Conservation (phyloP, 2,797 vertebrate species). For the Parambassis ranga region DNA sequence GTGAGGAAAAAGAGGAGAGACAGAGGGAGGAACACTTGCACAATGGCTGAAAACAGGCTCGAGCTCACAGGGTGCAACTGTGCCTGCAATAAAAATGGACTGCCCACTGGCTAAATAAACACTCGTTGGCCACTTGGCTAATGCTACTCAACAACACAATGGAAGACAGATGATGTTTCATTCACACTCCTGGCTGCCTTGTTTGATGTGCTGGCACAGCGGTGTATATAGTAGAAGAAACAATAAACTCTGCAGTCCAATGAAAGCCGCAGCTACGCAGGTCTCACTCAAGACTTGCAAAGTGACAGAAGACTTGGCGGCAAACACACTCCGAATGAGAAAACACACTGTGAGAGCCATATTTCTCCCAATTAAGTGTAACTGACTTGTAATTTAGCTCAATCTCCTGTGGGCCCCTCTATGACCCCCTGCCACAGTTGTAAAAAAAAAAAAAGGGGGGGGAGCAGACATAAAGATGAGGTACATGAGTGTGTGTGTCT, state of each 20-base stretch:
- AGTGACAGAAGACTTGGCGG: conserved; percentile 21
- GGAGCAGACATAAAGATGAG: conserved; percentile 50
- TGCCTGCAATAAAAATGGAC: conserved; percentile 47
- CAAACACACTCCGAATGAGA: conserved; percentile 25
- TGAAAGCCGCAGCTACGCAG: conserved; percentile 28
- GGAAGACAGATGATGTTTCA: conserved; percentile 59
- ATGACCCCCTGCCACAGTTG: conserved; percentile 12
- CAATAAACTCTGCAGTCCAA: conserved; percentile 54
- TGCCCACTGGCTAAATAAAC: conserved; percentile 53
- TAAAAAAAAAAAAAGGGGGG: neutral
- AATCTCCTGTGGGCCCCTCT: conserved; percentile 45
- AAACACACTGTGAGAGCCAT: conserved; percentile 26
- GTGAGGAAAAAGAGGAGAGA: neutral
- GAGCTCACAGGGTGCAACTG: conserved; percentile 50
- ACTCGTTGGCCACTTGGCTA: conserved; percentile 67
- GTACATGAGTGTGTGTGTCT: conserved; percentile 48
- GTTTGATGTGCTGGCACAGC: conserved; percentile 53
- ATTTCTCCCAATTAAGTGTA: conserved; percentile 59
- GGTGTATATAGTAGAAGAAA: conserved; percentile 41
- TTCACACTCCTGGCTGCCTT: conserved; percentile 40
- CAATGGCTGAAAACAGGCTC: conserved; percentile 49
- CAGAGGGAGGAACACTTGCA: conserved; percentile 22
- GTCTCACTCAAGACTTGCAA: conserved; percentile 41
- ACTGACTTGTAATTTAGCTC: conserved; percentile 56
- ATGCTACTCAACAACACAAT: conserved; percentile 59